phyloP scores from a whole-genome alignment of 2,888 invertebrate genomes.

The Thymelicus lineola region DNA sequence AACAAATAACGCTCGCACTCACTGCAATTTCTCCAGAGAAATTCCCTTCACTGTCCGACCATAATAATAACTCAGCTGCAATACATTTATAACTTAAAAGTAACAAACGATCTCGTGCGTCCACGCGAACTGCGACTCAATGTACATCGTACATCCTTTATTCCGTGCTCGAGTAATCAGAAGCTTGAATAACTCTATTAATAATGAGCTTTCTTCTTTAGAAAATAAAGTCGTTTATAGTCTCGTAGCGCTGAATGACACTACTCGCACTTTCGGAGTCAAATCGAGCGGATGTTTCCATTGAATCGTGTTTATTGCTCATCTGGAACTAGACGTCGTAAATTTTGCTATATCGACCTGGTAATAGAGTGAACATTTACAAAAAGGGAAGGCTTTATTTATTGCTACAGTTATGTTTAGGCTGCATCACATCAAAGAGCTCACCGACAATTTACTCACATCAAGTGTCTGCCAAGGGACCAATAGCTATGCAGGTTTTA shows the following conservation, averaged over 20 bases:
- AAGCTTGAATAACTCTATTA: not conserved
- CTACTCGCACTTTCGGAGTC: constrained; percentile 14
- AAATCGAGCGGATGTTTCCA: constrained; percentile 29
- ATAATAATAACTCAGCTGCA: constrained; percentile 43
- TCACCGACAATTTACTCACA: too few relatives aligned
- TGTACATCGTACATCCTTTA: constrained; percentile 23
- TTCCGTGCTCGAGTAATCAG: not conserved
- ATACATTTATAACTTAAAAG: constrained; percentile 43
- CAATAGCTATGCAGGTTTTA: too few relatives aligned
- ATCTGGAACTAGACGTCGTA: constrained; percentile 20
- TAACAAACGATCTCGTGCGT: constrained; percentile 19
- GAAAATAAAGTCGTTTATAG: not conserved
- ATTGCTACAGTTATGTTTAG: too few relatives aligned
- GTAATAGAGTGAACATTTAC: constrained; percentile 21
- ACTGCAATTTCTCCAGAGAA: constrained; percentile 44
- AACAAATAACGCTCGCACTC: constrained; percentile 32
- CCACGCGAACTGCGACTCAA: constrained; percentile 3
- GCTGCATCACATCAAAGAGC: too few relatives aligned
- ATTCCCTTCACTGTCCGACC: constrained; percentile 37
- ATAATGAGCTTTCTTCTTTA: constrained; percentile 3
- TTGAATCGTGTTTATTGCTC: constrained; percentile 45
- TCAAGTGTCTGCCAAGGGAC: too few relatives aligned
- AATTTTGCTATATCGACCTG: constrained; percentile 14
- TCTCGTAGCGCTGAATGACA: not conserved
- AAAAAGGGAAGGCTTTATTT: constrained; percentile 3